These are phyloP conservation scores for Martes martes DNA, from an alignment of 2,113 vertebrate genomes.

Conservation along the genomic window DNA sequence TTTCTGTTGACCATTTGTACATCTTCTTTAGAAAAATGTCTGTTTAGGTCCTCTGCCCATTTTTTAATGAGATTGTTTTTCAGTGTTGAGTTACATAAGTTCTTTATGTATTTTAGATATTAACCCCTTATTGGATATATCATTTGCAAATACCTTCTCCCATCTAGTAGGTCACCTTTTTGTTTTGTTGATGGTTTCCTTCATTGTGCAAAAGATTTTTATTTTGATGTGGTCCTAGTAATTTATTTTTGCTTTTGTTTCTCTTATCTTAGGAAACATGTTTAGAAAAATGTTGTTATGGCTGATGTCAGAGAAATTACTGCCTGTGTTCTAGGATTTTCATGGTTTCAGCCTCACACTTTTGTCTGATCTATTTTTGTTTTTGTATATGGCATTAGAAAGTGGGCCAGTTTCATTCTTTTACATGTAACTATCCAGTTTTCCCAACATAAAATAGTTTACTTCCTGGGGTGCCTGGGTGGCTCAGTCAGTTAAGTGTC, in stretches of 20 bases:
- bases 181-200: neutral
- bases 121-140: neutral
- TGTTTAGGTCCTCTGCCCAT: neutral
- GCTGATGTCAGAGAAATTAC: neutral
- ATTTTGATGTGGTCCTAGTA: neutral
- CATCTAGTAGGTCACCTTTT: neutral
- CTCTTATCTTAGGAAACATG: neutral
- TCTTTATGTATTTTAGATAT: neutral
- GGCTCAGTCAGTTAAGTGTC: neutral
- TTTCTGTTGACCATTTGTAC: neutral
- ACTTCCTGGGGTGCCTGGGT: neutral
- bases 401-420: neutral
- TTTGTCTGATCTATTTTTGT: neutral
- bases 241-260: neutral
- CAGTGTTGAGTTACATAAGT: neutral
- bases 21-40: neutral
- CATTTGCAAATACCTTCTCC: neutral
- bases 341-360: neutral
- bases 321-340: neutral
- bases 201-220: neutral
- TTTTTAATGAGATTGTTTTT: neutral
- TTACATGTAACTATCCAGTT: neutral
- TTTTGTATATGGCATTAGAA: neutral
- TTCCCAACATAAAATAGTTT: neutral
- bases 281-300: neutral